phyloP scores from a whole-genome alignment of 1,140 invertebrate genomes.

The Tetragonula clypearis region DNA sequence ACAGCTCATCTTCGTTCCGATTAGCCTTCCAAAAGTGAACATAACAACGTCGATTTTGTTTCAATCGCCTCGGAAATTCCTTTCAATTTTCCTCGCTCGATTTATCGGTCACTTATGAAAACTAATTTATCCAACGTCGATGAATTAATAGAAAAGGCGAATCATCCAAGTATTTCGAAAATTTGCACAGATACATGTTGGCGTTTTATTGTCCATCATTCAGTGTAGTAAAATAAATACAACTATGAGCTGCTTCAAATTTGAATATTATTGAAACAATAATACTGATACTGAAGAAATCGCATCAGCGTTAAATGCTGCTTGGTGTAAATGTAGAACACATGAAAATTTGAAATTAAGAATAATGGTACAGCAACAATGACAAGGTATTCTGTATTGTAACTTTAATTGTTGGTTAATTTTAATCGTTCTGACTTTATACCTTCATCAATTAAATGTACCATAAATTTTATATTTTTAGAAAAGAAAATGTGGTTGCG shows the following conservation, averaged over 20 bases:
- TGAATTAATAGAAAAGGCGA: slow-evolving; percentile 93
- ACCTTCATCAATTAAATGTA: background rate
- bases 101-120: slow-evolving; percentile 60
- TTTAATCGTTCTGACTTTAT: background rate
- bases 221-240: slow-evolving; percentile 96
- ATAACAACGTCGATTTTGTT: slow-evolving; percentile 39
- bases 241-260: no score
- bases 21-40: slow-evolving; percentile 31
- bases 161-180: slow-evolving; percentile 86
- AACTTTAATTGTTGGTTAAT: background rate
- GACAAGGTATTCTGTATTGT: slow-evolving; percentile 88
- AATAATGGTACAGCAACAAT: slow-evolving; percentile 94
- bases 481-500: slow-evolving; percentile 91
- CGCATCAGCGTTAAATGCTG: slow-evolving; percentile 90
- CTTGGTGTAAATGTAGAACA: slow-evolving; percentile 84
- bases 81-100: slow-evolving; percentile 44
- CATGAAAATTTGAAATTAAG: slow-evolving; percentile 84
- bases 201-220: slow-evolving; percentile 98
- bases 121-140: slow-evolving; percentile 71
- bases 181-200: slow-evolving; percentile 96
- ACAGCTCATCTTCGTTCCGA: slow-evolving; percentile 31
- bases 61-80: slow-evolving; percentile 47
- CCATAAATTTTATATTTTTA: slow-evolving; percentile 77
- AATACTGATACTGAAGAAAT: slow-evolving; percentile 86
- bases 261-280: no score